Conservation (phyloP, 92 coral and sea anemone genomes). For the Blastomussa wellsi region DNA sequence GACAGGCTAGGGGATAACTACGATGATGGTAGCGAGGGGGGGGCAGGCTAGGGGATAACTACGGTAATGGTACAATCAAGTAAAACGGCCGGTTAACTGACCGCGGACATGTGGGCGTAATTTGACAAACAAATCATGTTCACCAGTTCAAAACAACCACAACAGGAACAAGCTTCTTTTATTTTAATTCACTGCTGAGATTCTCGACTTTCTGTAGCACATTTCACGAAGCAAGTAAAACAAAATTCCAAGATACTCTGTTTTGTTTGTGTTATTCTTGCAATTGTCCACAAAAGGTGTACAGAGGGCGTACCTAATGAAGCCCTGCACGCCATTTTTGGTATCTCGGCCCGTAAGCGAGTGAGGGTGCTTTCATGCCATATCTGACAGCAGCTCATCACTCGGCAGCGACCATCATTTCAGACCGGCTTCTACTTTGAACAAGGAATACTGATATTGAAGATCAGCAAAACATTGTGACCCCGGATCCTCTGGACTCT, state of each 20-base stretch:
- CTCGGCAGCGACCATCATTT: neutral
- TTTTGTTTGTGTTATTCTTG: neutral
- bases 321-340: neutral
- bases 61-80: too few relatives aligned
- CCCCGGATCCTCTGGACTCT: constrained; percentile 10
- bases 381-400: neutral
- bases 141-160: too few relatives aligned
- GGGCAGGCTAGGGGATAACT: too few relatives aligned
- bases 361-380: neutral
- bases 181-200: neutral
- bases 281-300: neutral
- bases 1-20: too few relatives aligned
- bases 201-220: neutral
- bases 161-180: too few relatives aligned
- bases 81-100: too few relatives aligned
- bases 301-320: neutral
- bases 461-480: constrained; percentile 43
- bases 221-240: neutral
- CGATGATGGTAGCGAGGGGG: too few relatives aligned
- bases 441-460: constrained; percentile 38
- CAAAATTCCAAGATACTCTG: neutral
- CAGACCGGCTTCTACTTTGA: constrained; percentile 29
- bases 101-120: too few relatives aligned
- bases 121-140: too few relatives aligned
- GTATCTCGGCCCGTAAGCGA: neutral